Conservation (phyloP, 2,888 invertebrate species). For the Lamellibrachia satsuma region DNA sequence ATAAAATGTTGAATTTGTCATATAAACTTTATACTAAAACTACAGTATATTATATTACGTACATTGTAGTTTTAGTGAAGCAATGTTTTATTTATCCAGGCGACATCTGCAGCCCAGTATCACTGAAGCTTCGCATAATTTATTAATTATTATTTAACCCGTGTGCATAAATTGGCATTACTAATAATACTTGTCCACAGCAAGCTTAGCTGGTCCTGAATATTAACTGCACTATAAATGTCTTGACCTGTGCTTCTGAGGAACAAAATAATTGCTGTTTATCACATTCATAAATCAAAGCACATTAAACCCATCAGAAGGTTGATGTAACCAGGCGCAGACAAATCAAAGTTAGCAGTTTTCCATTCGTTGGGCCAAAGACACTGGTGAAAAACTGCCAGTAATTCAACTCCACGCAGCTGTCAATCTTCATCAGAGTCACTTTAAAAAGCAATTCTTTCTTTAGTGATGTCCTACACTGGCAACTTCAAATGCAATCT, state of each 20-base stretch:
- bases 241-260: neutral
- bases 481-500: neutral
- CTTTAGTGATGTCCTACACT: neutral
- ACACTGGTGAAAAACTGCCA: neutral
- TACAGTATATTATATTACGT: too few relatives aligned
- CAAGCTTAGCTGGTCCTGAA: neutral
- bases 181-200: neutral
- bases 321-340: neutral
- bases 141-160: too few relatives aligned
- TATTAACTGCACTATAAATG: neutral
- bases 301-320: neutral
- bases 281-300: constrained; percentile 13
- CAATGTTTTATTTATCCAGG: neutral
- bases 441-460: constrained; percentile 11
- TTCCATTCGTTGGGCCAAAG: neutral
- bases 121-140: neutral
- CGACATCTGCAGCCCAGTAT: neutral
- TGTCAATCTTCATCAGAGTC: constrained; percentile 17
- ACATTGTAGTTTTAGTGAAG: neutral
- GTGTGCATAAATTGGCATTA: neutral
- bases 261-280: constrained; percentile 1
- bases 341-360: neutral
- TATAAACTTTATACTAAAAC: too few relatives aligned
- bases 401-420: neutral
- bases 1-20: too few relatives aligned